These are phyloP conservation scores for Drosophila littoralis DNA, from an alignment of 1,140 invertebrate genomes.

Conservation along the genomic window DNA sequence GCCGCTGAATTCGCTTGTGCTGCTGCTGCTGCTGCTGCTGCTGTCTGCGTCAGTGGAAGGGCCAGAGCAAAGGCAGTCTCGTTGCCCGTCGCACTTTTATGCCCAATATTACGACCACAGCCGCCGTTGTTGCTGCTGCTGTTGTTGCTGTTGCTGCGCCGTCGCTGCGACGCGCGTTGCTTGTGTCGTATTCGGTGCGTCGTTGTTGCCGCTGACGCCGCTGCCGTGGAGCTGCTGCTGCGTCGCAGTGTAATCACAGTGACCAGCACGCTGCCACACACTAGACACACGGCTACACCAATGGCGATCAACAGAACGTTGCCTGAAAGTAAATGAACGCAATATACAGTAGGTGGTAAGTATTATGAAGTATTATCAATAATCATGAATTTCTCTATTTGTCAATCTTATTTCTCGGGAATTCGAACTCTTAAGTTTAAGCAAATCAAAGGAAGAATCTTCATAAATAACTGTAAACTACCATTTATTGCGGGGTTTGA, in stretches of 20 bases:
- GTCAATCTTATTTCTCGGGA: too few species aligned
- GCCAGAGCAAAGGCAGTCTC: slow-evolving; percentile 75
- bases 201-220: slow-evolving; percentile 42
- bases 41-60: slow-evolving; percentile 67
- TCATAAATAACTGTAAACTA: too few species aligned
- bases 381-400: background rate
- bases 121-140: slow-evolving; percentile 18
- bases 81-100: slow-evolving; percentile 43
- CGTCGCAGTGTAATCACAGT: slow-evolving; percentile 68
- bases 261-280: slow-evolving; percentile 75
- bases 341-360: slow-evolving; percentile 6
- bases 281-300: slow-evolving; percentile 74
- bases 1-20: slow-evolving; percentile 18
- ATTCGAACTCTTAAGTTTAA: too few species aligned
- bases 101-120: slow-evolving; percentile 1
- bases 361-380: background rate
- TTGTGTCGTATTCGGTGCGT: slow-evolving; percentile 65
- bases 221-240: slow-evolving; percentile 20
- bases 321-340: slow-evolving; percentile 43
- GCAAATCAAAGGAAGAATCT: too few species aligned
- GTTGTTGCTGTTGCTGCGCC: slow-evolving; percentile 41
- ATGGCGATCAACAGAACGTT: slow-evolving; percentile 73
- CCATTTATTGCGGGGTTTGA: too few species aligned
- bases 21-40: slow-evolving; percentile 48
- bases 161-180: slow-evolving; percentile 63